These are phyloP conservation scores for Promerops cafer DNA, from an alignment of 2,113 vertebrate species.

Conservation along the genomic window DNA sequence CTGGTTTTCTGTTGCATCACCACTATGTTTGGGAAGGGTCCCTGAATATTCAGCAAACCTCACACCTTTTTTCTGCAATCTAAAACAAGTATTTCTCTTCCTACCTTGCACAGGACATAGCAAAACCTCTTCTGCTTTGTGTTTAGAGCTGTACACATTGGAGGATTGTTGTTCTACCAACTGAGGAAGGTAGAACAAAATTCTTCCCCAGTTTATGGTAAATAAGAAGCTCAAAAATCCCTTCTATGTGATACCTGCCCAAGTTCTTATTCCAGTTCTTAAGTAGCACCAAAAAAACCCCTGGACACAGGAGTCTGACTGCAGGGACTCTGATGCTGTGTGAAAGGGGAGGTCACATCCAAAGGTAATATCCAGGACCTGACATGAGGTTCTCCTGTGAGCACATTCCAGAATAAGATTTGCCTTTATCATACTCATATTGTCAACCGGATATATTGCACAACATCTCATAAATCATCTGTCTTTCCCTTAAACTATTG, in stretches of 20 bases:
- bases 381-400: not conserved
- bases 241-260: not conserved
- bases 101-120: fast-evolving
- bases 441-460: not conserved
- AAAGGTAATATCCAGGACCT: not conserved
- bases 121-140: not conserved
- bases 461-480: not conserved
- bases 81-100: not conserved
- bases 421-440: not conserved
- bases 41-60: not conserved
- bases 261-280: not conserved
- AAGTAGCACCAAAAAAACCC: fast-evolving
- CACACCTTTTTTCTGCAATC: not conserved
- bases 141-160: not conserved
- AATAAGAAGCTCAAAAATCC: not conserved
- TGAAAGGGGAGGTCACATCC: not conserved
- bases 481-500: not conserved
- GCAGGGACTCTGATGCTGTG: not conserved
- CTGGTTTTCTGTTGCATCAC: not conserved
- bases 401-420: not conserved
- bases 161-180: not conserved
- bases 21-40: not conserved
- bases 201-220: not conserved
- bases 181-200: not conserved
- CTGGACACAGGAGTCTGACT: not conserved